A percentile compares a stretch with the other conserved stretches of the same genome.
These are phyloP conservation scores for Porites lobata DNA, from an alignment of 92 coral and sea anemone species.

Conservation along the genomic window DNA sequence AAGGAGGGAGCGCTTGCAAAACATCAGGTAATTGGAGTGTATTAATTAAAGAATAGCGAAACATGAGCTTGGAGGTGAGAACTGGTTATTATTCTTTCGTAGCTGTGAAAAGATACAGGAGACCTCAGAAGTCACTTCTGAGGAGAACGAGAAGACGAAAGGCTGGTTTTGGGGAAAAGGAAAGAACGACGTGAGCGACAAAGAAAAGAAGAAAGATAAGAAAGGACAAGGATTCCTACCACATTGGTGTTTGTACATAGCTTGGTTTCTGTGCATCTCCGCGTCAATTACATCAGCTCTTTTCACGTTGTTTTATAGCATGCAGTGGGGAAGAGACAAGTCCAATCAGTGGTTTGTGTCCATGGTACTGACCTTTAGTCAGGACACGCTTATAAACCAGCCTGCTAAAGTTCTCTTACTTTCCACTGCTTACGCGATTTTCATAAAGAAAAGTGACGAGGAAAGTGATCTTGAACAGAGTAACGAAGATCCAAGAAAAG, in stretches of 20 bases:
- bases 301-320: conserved; percentile 77
- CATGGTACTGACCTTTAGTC: conserved; percentile 66
- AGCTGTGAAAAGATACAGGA: background rate
- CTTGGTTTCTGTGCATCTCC: conserved; percentile 59
- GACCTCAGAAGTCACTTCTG: background rate
- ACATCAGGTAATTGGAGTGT: too few species aligned
- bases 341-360: conserved; percentile 75
- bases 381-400: conserved; percentile 74
- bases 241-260: conserved; percentile 73
- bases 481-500: conserved; percentile 31
- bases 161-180: background rate
- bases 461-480: conserved; percentile 48
- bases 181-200: background rate
- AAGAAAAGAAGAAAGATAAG: conserved; percentile 17
- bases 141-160: background rate
- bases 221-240: conserved; percentile 51
- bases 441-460: conserved; percentile 68
- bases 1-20: too few species aligned
- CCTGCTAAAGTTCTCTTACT: conserved; percentile 74
- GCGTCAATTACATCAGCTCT: conserved; percentile 71
- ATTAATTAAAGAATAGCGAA: too few species aligned
- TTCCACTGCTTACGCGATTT: conserved; percentile 66
- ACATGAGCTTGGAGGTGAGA: background rate
- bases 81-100: background rate
- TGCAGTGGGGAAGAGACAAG: conserved; percentile 86